Evolutionary conservation across 2,888 invertebrate species (phyloP).

Genomic region (Xanthia togata): DNA sequence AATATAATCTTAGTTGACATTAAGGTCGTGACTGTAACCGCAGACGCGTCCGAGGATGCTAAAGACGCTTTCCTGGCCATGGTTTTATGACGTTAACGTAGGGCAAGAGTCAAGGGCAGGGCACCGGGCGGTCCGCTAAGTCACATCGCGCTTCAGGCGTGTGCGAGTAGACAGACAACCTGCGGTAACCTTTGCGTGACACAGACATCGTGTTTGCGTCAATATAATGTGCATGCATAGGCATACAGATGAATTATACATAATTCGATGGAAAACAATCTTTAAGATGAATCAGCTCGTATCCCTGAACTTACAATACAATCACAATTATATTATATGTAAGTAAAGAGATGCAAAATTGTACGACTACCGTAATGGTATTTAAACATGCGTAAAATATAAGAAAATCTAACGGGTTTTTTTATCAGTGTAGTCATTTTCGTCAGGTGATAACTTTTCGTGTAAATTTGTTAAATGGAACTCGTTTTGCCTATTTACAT

Average conservation of each 20-base stretch:
- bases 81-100: slow-evolving; percentile 69
- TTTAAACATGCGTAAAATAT: slow-evolving; percentile 7
- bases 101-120: slow-evolving; percentile 78
- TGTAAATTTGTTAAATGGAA: slow-evolving; percentile 11
- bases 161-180: slow-evolving; percentile 45
- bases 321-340: neutral
- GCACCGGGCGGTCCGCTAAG: slow-evolving; percentile 58
- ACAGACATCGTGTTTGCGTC: slow-evolving; percentile 32
- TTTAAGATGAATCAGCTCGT: slow-evolving; percentile 34
- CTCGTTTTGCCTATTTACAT: slow-evolving; percentile 2
- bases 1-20: slow-evolving; percentile 25
- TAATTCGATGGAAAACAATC: slow-evolving; percentile 25
- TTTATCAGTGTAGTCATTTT: slow-evolving; percentile 7
- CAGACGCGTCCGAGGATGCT: slow-evolving; percentile 45
- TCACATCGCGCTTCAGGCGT: slow-evolving; percentile 48
- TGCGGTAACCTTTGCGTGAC: slow-evolving; percentile 52
- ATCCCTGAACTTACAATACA: slow-evolving; percentile 24
- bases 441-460: neutral
- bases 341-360: slow-evolving; percentile 8
- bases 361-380: neutral
- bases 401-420: neutral
- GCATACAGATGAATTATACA: neutral
- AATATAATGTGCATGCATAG: slow-evolving; percentile 4
- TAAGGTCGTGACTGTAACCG: slow-evolving; percentile 37
- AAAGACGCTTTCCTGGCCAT: slow-evolving; percentile 65